Conservation (phyloP, 2,888 invertebrate genomes). For the Apamea epomidion region DNA sequence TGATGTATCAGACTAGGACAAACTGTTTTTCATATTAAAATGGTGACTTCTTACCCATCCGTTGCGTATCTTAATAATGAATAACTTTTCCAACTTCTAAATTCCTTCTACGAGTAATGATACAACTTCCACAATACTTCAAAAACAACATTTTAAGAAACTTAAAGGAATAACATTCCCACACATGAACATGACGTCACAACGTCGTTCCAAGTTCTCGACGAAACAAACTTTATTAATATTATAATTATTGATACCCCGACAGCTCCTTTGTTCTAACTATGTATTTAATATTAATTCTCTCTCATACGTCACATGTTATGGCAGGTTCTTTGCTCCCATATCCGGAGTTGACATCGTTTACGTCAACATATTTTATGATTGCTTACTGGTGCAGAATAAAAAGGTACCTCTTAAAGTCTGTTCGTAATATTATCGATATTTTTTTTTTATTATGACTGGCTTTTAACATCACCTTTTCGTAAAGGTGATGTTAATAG, state of each 20-base stretch:
- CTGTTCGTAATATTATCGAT: not conserved
- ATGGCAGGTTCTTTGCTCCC: not conserved
- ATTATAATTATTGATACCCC: constrained; percentile 34
- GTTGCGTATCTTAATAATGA: not conserved
- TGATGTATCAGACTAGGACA: not conserved
- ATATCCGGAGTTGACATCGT: constrained; percentile 8
- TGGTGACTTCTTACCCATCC: not conserved
- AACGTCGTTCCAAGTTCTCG: not conserved
- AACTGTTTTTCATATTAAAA: not conserved
- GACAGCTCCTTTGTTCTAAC: constrained; percentile 30
- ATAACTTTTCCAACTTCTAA: not conserved
- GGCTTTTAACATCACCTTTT: not conserved
- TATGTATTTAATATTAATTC: constrained; percentile 35
- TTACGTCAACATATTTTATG: not conserved
- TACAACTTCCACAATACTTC: not conserved
- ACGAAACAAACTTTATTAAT: constrained; percentile 38
- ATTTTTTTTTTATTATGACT: not conserved
- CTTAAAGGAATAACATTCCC: constrained; percentile 1
- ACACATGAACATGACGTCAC: constrained; percentile 4
- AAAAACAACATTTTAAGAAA: constrained; percentile 10
- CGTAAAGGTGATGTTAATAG: not conserved
- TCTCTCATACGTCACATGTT: constrained; percentile 18
- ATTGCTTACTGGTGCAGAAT: constrained; percentile 2
- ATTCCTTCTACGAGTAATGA: not conserved
- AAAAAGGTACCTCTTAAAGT: not conserved